A percentile compares a stretch with the other conserved stretches of the same genome.
Evolutionary conservation across 2,888 invertebrate genomes (phyloP).

Genomic region (Platypus cylindrus): DNA sequence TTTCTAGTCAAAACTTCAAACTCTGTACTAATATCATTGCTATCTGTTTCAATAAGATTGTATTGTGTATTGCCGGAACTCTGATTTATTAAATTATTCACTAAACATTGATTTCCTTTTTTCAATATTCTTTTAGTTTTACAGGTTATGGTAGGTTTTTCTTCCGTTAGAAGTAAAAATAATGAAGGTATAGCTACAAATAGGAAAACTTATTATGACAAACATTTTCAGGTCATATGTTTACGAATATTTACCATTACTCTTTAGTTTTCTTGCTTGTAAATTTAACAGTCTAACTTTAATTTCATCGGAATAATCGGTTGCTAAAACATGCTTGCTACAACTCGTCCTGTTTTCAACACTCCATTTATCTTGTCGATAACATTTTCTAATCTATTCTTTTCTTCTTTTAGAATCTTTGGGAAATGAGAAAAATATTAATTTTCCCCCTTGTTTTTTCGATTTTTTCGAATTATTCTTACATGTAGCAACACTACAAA

Average conservation of each 20-base stretch:
- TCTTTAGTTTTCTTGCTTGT: not conserved
- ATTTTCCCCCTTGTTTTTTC: not conserved
- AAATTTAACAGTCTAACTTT: not conserved
- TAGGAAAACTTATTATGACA: no score
- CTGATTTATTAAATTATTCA: no score
- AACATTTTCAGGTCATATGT: no score
- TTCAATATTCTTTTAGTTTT: no score
- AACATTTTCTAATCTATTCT: no score
- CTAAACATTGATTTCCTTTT: no score
- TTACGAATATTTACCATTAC: not conserved
- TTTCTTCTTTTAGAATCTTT: no score
- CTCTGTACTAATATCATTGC: not conserved
- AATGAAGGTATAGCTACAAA: not conserved
- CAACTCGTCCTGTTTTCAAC: slow-evolving; percentile 1
- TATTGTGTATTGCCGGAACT: not conserved
- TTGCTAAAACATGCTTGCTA: slow-evolving; percentile 2
- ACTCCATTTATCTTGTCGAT: not conserved
- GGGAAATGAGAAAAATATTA: not conserved
- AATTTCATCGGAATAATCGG: slow-evolving; percentile 1
- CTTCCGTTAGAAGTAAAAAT: not conserved
- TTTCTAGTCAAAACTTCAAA: not conserved
- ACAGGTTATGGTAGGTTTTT: no score
- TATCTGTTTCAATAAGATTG: not conserved
- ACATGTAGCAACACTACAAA: slow-evolving; percentile 6
- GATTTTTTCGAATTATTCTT: slow-evolving; percentile 6